Evolutionary conservation across 2,113 vertebrate species (phyloP), one percentile per base, ranked within the genome.

Genomic region (Psettodes erumei): DNA sequence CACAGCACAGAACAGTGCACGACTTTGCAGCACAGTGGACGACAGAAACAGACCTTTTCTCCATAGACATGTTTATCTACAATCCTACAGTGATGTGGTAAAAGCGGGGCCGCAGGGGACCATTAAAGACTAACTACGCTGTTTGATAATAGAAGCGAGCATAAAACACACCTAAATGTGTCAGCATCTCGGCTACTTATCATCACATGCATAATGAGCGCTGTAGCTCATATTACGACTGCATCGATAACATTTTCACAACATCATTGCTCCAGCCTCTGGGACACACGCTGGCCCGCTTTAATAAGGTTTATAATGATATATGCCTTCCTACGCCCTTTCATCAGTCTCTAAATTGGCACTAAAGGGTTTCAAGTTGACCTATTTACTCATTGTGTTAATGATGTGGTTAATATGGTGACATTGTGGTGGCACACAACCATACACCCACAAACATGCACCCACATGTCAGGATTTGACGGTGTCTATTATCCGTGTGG

Each of bases 301-400:
- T 91, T 89, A 88, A 91, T 87, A 87, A 78, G 86, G 63, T 85
- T 89, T 85, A 84, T 83, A 86, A 87, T 83, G 74, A 86, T 88
- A 85, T 76, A 88, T 84, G 73, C 56, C 86, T 89, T 88, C 87
- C 88, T 81, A 89, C 86, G 71, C 85, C 84, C 77, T 86, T 90
- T 86, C 86, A 86, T 91, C 87, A 86, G 75, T 60, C 81, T 85
- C 72, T 88, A 84, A 90, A 91, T 91, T 89, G 89, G 85, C 87
- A 89, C 82, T 87, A 84, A 85, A 85, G 86, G 82, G 69, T 74
- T 90, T 84, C 64, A 79, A 66, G 87, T 84, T 89, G 89, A 93
- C 90, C 89, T 88, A 91, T 90, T 91, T 93, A 86, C 71, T 87
- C 84, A 81, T 77, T 91, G 78, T 89, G 58, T 59, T 60, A 73